These are phyloP conservation scores for Phyto melanocephala DNA, from an alignment of 2,888 invertebrate genomes.

Conservation along the genomic window DNA sequence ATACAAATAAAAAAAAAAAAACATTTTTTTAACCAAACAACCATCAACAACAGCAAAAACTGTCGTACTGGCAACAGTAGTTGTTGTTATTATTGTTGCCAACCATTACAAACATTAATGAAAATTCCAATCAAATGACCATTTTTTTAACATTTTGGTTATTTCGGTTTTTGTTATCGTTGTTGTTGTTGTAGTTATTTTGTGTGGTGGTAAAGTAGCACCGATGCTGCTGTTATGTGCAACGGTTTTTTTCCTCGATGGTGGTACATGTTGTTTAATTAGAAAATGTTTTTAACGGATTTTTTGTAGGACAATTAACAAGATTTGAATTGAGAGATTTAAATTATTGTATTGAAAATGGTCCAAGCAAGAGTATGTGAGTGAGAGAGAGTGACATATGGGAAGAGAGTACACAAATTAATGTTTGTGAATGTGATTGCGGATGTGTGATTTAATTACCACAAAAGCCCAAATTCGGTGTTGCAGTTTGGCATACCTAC, in stretches of 20 bases:
- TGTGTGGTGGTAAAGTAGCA: slow-evolving; percentile 30
- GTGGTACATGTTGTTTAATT: slow-evolving; percentile 62
- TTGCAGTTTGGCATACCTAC: not conserved
- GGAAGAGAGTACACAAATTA: not conserved
- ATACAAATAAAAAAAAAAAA: slow-evolving; percentile 36
- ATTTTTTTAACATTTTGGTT: slow-evolving; percentile 43
- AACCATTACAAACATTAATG: slow-evolving; percentile 62
- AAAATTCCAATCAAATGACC: slow-evolving; percentile 66
- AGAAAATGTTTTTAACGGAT: slow-evolving; percentile 65
- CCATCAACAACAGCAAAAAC: slow-evolving; percentile 28
- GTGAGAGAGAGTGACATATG: not conserved
- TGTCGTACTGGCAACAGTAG: not conserved
- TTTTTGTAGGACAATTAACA: slow-evolving; percentile 64
- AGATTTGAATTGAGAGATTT: slow-evolving; percentile 65
- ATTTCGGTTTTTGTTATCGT: slow-evolving; percentile 19
- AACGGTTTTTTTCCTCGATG: slow-evolving; percentile 45
- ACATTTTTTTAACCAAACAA: slow-evolving; percentile 27
- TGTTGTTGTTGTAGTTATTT: slow-evolving; percentile 27
- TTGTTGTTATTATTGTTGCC: slow-evolving; percentile 13
- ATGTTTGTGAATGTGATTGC: not conserved
- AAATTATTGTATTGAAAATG: slow-evolving; percentile 51
- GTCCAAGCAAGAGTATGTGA: not conserved
- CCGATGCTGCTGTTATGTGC: slow-evolving; percentile 31
- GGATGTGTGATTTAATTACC: slow-evolving; percentile 10
- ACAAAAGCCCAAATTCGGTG: slow-evolving; percentile 31